phyloP scores from a whole-genome alignment of 2,113 vertebrate genomes.

The Leuciscus idus region DNA sequence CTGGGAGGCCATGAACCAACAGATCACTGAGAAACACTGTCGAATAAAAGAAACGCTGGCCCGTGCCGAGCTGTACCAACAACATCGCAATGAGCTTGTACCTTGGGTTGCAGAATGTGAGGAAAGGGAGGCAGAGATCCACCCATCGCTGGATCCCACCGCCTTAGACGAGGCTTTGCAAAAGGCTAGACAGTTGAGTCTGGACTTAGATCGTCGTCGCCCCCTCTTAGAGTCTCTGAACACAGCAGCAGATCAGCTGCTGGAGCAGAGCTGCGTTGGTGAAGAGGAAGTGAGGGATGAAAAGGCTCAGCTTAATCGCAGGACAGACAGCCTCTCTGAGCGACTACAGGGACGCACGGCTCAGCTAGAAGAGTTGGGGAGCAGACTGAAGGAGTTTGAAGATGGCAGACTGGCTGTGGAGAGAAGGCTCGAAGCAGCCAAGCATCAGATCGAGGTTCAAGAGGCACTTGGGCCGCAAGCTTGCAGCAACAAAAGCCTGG shows the following conservation, averaged over 20 bases:
- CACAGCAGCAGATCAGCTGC: slow-evolving; percentile 86
- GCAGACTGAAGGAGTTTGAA: slow-evolving; percentile 93
- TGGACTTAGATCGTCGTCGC: slow-evolving; percentile 88
- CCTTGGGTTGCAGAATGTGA: slow-evolving; percentile 90
- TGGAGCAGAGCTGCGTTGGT: slow-evolving; percentile 86
- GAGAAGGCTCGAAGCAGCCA: slow-evolving; percentile 91
- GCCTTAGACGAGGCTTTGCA: slow-evolving; percentile 86
- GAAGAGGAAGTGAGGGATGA: slow-evolving; percentile 92
- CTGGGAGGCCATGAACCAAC: slow-evolving; percentile 88
- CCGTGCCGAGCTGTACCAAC: slow-evolving; percentile 88
- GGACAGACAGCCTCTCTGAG: slow-evolving; percentile 86
- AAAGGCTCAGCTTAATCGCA: slow-evolving; percentile 88
- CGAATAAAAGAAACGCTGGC: slow-evolving; percentile 84
- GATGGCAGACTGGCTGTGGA: slow-evolving; percentile 90
- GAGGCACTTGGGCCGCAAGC: slow-evolving; percentile 93
- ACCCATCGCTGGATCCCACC: slow-evolving; percentile 81
- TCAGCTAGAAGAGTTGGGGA: slow-evolving; percentile 90
- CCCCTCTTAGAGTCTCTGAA: slow-evolving; percentile 90
- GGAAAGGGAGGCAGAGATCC: slow-evolving; percentile 78
- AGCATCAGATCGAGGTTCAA: slow-evolving; percentile 94
- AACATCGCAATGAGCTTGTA: slow-evolving; percentile 81
- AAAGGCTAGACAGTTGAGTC: slow-evolving; percentile 81
- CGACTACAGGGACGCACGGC: slow-evolving; percentile 81
- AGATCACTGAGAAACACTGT: slow-evolving; percentile 76
- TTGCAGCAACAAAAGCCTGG: slow-evolving; percentile 94